Conservation (phyloP, 1,140 invertebrate species). For the Gryon sp. region DNA sequence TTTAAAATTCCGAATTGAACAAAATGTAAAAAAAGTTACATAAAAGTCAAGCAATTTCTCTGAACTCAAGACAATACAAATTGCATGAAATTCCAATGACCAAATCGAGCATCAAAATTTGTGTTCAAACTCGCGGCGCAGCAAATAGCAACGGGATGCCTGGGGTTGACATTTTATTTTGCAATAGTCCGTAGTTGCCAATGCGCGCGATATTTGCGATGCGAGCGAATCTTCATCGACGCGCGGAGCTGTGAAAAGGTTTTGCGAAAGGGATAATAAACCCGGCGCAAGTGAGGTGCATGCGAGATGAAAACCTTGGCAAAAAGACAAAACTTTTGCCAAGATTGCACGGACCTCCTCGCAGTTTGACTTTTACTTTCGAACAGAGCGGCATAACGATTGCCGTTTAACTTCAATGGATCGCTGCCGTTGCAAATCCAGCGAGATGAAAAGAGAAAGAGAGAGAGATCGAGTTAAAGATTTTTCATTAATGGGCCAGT, state of each 20-base stretch:
- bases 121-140: too few relatives aligned
- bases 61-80: too few relatives aligned
- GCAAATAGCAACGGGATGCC: neutral
- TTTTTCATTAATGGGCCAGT: too few relatives aligned
- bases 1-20: too few relatives aligned
- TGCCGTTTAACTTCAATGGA: neutral
- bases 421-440: too few relatives aligned
- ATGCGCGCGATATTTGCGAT: conserved; percentile 30
- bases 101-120: too few relatives aligned
- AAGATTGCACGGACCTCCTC: conserved; percentile 16
- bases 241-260: conserved; percentile 38
- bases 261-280: conserved; percentile 27
- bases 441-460: conserved; percentile 11
- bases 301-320: conserved; percentile 28
- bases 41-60: too few relatives aligned
- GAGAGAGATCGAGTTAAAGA: too few relatives aligned
- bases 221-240: conserved; percentile 38
- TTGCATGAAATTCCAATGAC: too few relatives aligned
- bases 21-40: too few relatives aligned
- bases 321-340: conserved; percentile 38
- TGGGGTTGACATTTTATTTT: conserved; percentile 35
- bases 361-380: conserved; percentile 47
- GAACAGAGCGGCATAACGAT: conserved; percentile 6
- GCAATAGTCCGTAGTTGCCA: conserved; percentile 8
- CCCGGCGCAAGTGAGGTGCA: neutral